Evolutionary conservation across 2,888 invertebrate species (phyloP).

Genomic region (Sinohyriopsis cumingii): DNA sequence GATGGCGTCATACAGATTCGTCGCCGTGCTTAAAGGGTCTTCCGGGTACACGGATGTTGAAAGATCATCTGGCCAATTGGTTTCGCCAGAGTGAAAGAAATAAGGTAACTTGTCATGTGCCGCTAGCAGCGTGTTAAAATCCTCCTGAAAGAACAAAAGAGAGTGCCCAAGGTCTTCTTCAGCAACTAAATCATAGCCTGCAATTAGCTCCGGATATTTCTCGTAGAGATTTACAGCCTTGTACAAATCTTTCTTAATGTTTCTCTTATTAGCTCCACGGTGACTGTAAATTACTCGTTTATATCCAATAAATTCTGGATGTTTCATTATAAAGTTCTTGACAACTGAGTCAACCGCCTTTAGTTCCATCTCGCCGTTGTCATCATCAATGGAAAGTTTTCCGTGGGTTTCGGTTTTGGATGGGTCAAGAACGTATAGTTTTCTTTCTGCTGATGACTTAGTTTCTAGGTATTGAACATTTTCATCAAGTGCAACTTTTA

Average conservation of each 20-base stretch:
- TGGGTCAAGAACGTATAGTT: constrained; percentile 21
- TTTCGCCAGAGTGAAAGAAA: constrained; percentile 32
- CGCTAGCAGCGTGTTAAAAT: constrained; percentile 14
- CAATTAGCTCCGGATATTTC: constrained; percentile 24
- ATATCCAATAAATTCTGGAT: constrained; percentile 34
- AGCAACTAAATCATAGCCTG: constrained; percentile 31
- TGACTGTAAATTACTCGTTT: constrained; percentile 22
- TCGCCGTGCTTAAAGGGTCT: constrained; percentile 24
- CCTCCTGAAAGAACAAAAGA: constrained; percentile 26
- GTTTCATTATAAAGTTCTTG: constrained; percentile 12
- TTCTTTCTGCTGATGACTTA: constrained; percentile 12
- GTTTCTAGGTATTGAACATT: constrained; percentile 35
- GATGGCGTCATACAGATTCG: constrained; percentile 34
- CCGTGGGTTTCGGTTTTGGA: constrained; percentile 9
- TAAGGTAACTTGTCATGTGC: constrained; percentile 15
- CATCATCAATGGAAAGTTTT: constrained; percentile 21
- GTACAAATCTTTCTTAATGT: constrained; percentile 4
- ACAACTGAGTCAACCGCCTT: constrained; percentile 9
- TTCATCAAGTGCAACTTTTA: constrained; percentile 26
- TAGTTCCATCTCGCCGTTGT: constrained; percentile 19
- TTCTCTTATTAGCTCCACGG: constrained; percentile 1
- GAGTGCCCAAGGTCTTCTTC: constrained; percentile 35
- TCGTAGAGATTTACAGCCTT: constrained; percentile 14
- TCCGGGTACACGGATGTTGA: constrained; percentile 22
- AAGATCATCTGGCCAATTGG: constrained; percentile 35